Percentiles rank a stretch among this genome's conserved stretches.
phyloP scores from a whole-genome alignment of 2,113 vertebrate species.

The Crotophaga sulcirostris region DNA sequence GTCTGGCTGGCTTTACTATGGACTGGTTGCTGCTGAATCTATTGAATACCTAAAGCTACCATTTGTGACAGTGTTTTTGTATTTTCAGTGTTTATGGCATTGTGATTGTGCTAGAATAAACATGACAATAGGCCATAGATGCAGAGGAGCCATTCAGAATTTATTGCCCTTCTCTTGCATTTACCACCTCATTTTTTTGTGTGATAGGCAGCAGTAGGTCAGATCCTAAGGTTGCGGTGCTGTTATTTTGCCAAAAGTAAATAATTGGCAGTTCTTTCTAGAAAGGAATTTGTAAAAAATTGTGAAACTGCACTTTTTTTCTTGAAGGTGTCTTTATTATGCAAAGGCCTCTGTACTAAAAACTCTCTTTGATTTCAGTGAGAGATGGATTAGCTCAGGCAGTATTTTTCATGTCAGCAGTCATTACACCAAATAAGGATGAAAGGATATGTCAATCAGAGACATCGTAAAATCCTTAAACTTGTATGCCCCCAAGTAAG shows the following conservation, averaged over 20 bases:
- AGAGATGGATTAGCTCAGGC: not conserved
- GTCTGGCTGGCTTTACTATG: not conserved
- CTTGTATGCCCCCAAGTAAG: not conserved
- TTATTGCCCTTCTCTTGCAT: not conserved
- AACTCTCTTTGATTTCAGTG: conserved; percentile 20
- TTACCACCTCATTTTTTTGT: not conserved
- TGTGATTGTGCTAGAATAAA: not conserved
- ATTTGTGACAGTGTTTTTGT: not conserved
- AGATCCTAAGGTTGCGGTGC: not conserved
- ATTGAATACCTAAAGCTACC: not conserved
- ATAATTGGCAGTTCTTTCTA: not conserved
- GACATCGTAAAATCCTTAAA: not conserved
- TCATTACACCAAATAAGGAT: conserved; percentile 4
- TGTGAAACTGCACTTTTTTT: not conserved
- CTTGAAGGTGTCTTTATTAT: not conserved
- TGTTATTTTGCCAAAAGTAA: not conserved
- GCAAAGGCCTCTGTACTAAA: not conserved
- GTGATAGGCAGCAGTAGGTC: not conserved
- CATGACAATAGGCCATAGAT: not conserved
- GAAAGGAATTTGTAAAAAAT: not conserved
- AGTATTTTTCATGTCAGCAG: not conserved
- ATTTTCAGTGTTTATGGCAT: not conserved
- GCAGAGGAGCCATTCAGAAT: not conserved
- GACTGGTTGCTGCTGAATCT: not conserved
- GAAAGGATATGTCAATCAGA: conserved; percentile 8